Conservation (phyloP, 1,140 invertebrate genomes). For the Drosophila pandora region DNA sequence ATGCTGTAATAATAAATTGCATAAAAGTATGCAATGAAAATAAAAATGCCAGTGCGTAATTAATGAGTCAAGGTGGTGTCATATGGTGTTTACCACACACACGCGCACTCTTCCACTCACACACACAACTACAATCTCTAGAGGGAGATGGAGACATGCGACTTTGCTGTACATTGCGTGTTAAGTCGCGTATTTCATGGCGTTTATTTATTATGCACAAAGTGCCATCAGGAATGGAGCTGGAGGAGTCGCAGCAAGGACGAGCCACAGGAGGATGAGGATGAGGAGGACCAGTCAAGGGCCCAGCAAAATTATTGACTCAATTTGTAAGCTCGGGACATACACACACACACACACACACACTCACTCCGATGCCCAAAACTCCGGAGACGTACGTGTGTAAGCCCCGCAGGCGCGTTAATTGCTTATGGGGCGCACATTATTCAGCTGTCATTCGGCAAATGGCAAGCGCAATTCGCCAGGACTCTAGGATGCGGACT, state of each 20-base stretch:
- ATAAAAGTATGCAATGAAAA: slow-evolving; percentile 81
- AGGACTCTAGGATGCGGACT: not conserved
- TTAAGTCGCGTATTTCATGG: slow-evolving; percentile 82
- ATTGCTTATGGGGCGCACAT: slow-evolving; percentile 78
- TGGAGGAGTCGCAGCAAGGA: not conserved
- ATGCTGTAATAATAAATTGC: slow-evolving; percentile 80
- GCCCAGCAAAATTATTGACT: slow-evolving; percentile 76
- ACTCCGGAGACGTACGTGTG: slow-evolving; percentile 39
- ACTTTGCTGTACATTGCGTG: slow-evolving; percentile 68
- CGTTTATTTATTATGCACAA: slow-evolving; percentile 82
- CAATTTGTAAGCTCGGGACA: slow-evolving; percentile 66
- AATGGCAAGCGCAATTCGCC: slow-evolving; percentile 32
- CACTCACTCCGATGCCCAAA: not conserved
- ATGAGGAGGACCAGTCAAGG: slow-evolving; percentile 35
- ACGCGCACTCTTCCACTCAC: slow-evolving; percentile 11
- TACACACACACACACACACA: slow-evolving; percentile 9
- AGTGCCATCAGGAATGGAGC: slow-evolving; percentile 51
- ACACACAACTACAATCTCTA: slow-evolving; percentile 6
- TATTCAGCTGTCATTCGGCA: slow-evolving; percentile 76
- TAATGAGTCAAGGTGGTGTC: slow-evolving; percentile 83
- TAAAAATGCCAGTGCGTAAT: slow-evolving; percentile 82
- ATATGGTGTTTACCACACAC: slow-evolving; percentile 70
- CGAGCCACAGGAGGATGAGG: not conserved
- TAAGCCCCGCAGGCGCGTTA: slow-evolving; percentile 74
- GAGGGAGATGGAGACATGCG: slow-evolving; percentile 41